Conservation (phyloP, 1,140 invertebrate species). For the Penaeus indicus region DNA sequence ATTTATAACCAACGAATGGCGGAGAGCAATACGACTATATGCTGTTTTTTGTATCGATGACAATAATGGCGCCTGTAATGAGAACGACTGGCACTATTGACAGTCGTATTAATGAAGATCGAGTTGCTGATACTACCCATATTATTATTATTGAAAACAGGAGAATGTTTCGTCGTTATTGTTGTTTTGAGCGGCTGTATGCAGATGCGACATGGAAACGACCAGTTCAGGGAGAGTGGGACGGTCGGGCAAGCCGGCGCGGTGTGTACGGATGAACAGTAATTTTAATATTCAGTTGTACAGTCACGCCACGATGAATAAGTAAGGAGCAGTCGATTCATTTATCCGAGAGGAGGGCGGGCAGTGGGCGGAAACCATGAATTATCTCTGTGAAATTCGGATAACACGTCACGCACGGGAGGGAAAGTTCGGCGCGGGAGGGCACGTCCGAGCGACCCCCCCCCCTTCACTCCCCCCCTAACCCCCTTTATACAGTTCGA, state of each 20-base stretch:
- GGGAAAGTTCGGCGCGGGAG: slow-evolving; percentile 12
- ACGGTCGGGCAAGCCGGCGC: background rate
- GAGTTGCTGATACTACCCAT: no score
- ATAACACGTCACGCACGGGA: slow-evolving; percentile 1
- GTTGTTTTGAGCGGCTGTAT: no score
- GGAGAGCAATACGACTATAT: no score
- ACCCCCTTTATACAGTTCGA: background rate
- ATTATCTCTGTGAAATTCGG: background rate
- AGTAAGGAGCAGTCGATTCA: slow-evolving; percentile 13
- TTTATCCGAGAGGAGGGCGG: background rate
- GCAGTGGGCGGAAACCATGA: background rate
- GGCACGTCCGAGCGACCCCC: background rate
- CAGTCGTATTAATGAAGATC: no score
- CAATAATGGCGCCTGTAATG: no score
- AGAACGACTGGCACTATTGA: no score
- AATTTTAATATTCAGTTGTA: slow-evolving; percentile 7
- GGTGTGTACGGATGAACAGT: background rate
- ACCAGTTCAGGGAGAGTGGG: no score
- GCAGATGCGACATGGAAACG: no score
- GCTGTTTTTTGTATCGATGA: no score
- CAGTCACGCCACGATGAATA: slow-evolving; percentile 22
- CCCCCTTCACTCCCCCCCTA: background rate
- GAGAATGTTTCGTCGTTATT: no score
- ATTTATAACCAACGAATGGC: no score
- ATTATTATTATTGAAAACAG: no score